Percentiles rank a stretch among this genome's conserved stretches.
Evolutionary conservation across 1,140 invertebrate species (phyloP).

Genomic region (Aculops lycopersici): DNA sequence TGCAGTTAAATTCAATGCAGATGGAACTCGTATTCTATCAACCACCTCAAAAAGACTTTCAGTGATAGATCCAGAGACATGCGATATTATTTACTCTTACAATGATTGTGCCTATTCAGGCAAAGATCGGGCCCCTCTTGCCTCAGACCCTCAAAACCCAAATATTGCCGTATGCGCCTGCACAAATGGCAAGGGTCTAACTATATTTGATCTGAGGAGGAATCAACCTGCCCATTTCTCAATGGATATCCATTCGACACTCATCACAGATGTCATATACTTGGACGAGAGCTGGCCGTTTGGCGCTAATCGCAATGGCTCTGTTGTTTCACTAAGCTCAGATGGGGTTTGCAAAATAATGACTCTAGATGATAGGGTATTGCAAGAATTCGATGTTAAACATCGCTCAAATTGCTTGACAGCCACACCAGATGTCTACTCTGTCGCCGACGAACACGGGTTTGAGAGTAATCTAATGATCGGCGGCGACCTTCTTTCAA

Average conservation of each 20-base stretch:
- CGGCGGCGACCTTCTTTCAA: conserved; percentile 19
- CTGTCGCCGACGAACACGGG: conserved; percentile 16
- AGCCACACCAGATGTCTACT: conserved; percentile 19
- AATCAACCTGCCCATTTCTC: conserved; percentile 21
- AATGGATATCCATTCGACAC: conserved; percentile 19
- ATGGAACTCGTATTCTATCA: no score
- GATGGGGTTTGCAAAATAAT: conserved; percentile 19
- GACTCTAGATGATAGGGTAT: conserved; percentile 17
- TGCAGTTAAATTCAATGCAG: conserved; percentile 19
- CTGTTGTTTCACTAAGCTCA: conserved; percentile 16
- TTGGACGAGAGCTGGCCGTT: conserved; percentile 20
- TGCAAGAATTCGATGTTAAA: conserved; percentile 19
- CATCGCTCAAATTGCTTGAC: conserved; percentile 19
- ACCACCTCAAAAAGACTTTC: conserved; percentile 19
- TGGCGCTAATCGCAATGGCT: conserved; percentile 15
- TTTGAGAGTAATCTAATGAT: conserved; percentile 20
- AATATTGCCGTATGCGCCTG: conserved; percentile 20
- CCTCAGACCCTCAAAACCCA: conserved; percentile 19
- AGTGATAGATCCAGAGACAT: conserved; percentile 20
- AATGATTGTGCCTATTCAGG: conserved; percentile 21
- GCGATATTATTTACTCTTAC: conserved; percentile 19
- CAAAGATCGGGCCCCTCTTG: conserved; percentile 19
- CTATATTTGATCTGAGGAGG: conserved; percentile 21
- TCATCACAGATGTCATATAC: conserved; percentile 20
- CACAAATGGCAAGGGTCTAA: conserved; percentile 20